Evolutionary conservation across 2,797 vertebrate genomes (phyloP), one percentile per base, ranked within the genome.

Genomic region (Anableps anableps): DNA sequence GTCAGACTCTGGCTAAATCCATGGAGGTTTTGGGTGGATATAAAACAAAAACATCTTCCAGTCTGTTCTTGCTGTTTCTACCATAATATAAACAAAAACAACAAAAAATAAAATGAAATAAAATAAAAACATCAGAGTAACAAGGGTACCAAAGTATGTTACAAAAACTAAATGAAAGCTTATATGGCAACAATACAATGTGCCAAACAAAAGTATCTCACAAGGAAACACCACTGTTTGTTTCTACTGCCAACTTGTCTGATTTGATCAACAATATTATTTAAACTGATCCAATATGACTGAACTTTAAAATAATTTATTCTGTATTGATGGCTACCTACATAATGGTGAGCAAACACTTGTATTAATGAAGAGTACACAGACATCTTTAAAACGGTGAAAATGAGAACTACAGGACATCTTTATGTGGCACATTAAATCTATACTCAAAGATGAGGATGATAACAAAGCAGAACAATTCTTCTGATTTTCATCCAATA

Each of bases 211-310:
- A 70, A 36, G 55, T 10, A 16, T 31, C 77, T 75, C 21, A 43
- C 10, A 38, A 21, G 23, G 60, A 60, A 83, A 66, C 81, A 36
- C 21, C 29, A 38, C 11, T n/a, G n/a, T 51, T 21, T 23, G 29
- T 29, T 38, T 45, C 51, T 79, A 62, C 64, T 48, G 34, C 43
- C n/a, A 50, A 50, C 0, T 4, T 78, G 34, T 70, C 17, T 4
- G 53, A 76, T 80, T 47, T 19, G 75, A 93, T 92, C 91, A 84
- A 91, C 90, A 77, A 11, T 83, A 86, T 81, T 72, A 80, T 85
- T 91, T 84, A 71, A 64, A 45, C 76, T 16, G 11, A 78, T 84
- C 45, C 60, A 58, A 84, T 82, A 84, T 74, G 81, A 77, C 38
- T 1, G 3, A 21, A n/a, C 43, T 75, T 85, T 73, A 70, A 72